Evolutionary conservation across 2,797 vertebrate genomes (phyloP).

Genomic region (Ficedula albicollis): DNA sequence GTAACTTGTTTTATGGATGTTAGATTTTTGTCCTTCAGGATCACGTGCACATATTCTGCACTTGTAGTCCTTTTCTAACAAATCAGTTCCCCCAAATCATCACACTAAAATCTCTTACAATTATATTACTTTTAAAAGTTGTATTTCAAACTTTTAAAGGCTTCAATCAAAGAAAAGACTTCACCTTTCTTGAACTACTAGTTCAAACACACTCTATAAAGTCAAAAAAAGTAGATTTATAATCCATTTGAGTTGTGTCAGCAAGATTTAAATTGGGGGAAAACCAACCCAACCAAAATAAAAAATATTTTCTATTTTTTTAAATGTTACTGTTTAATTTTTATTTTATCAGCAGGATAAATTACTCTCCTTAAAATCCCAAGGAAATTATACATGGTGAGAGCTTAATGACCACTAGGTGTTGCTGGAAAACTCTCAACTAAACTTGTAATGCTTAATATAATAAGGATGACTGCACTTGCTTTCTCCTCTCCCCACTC

Average conservation of each 20-base stretch:
- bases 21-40: background rate
- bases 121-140: background rate
- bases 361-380: background rate
- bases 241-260: background rate
- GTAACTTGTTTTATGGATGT: background rate
- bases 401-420: background rate
- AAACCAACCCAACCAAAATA: background rate
- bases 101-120: background rate
- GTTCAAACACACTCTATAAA: background rate
- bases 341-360: background rate
- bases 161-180: background rate
- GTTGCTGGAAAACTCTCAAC: background rate
- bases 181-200: background rate
- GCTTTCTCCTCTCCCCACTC: background rate
- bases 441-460: background rate
- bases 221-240: background rate
- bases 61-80: background rate
- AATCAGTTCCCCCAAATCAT: background rate
- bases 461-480: background rate
- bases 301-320: background rate
- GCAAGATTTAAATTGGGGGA: background rate
- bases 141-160: background rate
- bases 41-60: background rate
- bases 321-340: background rate
- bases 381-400: background rate